Conservation (phyloP, 2,888 invertebrate species). For the Erebia epiphron region DNA sequence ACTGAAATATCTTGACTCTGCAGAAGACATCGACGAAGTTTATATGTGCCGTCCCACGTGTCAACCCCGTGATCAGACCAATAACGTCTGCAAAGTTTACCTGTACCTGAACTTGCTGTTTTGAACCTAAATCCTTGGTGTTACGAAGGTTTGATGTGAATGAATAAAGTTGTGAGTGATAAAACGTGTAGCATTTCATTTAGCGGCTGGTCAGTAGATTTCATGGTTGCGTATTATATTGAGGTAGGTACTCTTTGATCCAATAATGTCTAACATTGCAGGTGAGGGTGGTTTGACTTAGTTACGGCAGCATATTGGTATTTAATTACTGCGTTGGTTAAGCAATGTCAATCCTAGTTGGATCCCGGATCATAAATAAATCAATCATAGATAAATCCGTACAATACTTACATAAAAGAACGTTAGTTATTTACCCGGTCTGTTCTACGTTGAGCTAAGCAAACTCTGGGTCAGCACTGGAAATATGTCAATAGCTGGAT, state of each 20-base stretch:
- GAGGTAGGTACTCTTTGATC: conserved; percentile 3
- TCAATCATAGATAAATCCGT: too few species aligned
- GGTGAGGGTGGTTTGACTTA: neutral
- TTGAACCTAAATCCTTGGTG: conserved; percentile 23
- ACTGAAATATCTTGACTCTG: conserved; percentile 47
- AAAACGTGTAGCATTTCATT: conserved; percentile 41
- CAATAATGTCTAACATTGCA: neutral
- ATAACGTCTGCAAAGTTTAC: conserved; percentile 49
- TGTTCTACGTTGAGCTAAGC: too few species aligned
- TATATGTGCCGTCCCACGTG: conserved; percentile 61
- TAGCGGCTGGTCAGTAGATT: conserved; percentile 41
- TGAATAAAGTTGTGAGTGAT: conserved; percentile 11
- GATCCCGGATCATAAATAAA: too few species aligned
- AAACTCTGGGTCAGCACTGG: too few species aligned
- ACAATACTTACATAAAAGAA: too few species aligned
- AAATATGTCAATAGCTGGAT: too few species aligned
- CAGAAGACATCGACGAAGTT: conserved; percentile 66
- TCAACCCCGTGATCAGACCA: conserved; percentile 73
- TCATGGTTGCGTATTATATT: conserved; percentile 31
- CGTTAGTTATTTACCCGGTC: too few species aligned
- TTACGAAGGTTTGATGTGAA: conserved; percentile 19
- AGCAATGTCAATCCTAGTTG: neutral
- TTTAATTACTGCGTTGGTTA: neutral
- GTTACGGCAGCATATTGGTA: neutral
- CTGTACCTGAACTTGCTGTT: conserved; percentile 24